phyloP scores from a whole-genome alignment of 2,888 invertebrate genomes.

The Ectemnius lituratus region DNA sequence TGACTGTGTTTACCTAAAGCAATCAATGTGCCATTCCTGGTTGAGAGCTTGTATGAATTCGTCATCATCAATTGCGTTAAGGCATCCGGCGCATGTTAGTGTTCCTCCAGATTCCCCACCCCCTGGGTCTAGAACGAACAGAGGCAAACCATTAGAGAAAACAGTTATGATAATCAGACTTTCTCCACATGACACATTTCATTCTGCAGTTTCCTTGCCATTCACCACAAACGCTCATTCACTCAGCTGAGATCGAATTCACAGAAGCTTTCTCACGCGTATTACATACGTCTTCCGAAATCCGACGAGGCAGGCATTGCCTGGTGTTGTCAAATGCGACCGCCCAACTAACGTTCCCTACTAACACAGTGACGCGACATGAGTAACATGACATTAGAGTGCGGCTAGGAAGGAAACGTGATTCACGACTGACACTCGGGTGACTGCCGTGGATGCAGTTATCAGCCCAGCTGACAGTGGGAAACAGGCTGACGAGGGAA shows the following conservation, averaged over 20 bases:
- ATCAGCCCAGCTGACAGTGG: slow-evolving; percentile 50
- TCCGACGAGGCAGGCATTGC: no score
- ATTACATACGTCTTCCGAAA: not conserved
- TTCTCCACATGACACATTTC: not conserved
- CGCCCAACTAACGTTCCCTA: no score
- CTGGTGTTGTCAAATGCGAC: no score
- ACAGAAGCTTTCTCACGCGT: not conserved
- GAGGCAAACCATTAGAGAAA: not conserved
- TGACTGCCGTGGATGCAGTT: slow-evolving; percentile 29
- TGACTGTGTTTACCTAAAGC: slow-evolving; percentile 84
- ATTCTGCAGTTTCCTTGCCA: not conserved
- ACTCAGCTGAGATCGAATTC: not conserved
- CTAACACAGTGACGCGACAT: slow-evolving; percentile 8
- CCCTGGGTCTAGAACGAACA: slow-evolving; percentile 65
- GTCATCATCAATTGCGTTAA: slow-evolving; percentile 86
- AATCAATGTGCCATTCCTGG: slow-evolving; percentile 94
- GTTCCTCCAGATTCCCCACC: slow-evolving; percentile 66
- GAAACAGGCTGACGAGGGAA: slow-evolving; percentile 10
- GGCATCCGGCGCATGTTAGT: slow-evolving; percentile 85
- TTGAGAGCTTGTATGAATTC: slow-evolving; percentile 90
- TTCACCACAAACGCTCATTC: not conserved
- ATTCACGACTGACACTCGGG: slow-evolving; percentile 59
- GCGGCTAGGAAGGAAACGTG: slow-evolving; percentile 50
- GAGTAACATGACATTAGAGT: slow-evolving; percentile 28
- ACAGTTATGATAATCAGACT: not conserved